Evolutionary conservation across 2,797 vertebrate species (phyloP).

Genomic region (Anabas testudineus): DNA sequence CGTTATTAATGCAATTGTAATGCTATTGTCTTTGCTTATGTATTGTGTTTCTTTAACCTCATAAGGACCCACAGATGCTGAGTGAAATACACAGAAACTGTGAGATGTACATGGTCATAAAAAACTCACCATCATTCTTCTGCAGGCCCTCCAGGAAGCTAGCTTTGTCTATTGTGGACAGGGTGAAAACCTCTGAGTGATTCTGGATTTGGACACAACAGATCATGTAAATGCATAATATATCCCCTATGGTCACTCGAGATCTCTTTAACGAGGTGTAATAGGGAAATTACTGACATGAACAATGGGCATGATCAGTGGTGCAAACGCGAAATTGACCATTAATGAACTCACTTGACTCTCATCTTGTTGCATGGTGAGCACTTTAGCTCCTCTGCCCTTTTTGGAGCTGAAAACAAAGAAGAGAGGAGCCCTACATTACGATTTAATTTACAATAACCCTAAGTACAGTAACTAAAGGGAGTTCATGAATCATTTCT

Average conservation of each 20-base stretch:
- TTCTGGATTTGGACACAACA: constrained; percentile 36
- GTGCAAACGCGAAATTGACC: too few relatives aligned
- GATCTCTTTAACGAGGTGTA: neutral
- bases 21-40: too few relatives aligned
- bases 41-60: neutral
- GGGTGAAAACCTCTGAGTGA: constrained; percentile 20
- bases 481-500: too few relatives aligned
- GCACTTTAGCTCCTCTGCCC: constrained; percentile 18
- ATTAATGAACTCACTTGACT: constrained; percentile 23
- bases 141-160: constrained; percentile 68
- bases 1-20: neutral
- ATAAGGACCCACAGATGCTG: neutral
- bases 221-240: neutral
- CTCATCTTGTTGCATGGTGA: neutral
- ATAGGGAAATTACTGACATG: too few relatives aligned
- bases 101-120: rapidly evolving
- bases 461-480: too few relatives aligned
- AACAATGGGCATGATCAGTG: too few relatives aligned
- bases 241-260: neutral
- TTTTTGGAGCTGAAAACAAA: constrained; percentile 41
- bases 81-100: neutral
- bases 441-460: too few relatives aligned
- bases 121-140: constrained; percentile 39
- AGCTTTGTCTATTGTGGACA: constrained; percentile 53
- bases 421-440: neutral